Evolutionary conservation across 2,797 vertebrate species (phyloP), one percentile per base, ranked within the genome.

Genomic region (Gallirallus australis): DNA sequence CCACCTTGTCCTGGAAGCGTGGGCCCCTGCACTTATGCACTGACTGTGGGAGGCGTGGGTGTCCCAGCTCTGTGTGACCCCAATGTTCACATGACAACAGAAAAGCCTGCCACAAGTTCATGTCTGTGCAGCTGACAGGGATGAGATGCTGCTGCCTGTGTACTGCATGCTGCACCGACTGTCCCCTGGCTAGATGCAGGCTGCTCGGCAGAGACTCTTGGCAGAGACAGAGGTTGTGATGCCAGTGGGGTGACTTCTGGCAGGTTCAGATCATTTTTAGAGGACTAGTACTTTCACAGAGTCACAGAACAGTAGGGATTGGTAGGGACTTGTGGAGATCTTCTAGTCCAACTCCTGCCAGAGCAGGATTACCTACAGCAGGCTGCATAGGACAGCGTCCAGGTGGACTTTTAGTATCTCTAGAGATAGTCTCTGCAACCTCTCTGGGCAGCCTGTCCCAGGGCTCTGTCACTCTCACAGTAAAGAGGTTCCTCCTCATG

Each of bases 51-150:
- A 61, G 33, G 21, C 19, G 53, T 21, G 56, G 39, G 18, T 76
- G 48, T 27, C 80, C 28, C 42, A 42, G 42, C 52, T 77, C 19
- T 23, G 0, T 10, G 37, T 30, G 50, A 47, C 27, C 40, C 0
- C 0, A 0, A 16, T 39, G 52, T 27, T 76, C n/a, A 63, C 12
- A 1, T 6, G 12, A 6, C 23, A 5, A 0, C 50, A 35, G 59
- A 60, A 59, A n/a, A 77, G 33, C 19, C 5, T 27, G 60, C 60
- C 56, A 12, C 0, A 7, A 45, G 31, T 42, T 70, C 57, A 8
- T 0, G 2, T 50, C 33, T 19, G 3, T 7, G 27, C 35, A 31
- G 42, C 53, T 31, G 60, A 2, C 1, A 8, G 33, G 63, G 39
- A 7, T 40, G 48, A 35, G 53, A 3, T 12, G 0, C 1, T 57